These are phyloP conservation scores for Tetragonula carbonaria DNA, from an alignment of 2,888 invertebrate species.

Conservation along the genomic window DNA sequence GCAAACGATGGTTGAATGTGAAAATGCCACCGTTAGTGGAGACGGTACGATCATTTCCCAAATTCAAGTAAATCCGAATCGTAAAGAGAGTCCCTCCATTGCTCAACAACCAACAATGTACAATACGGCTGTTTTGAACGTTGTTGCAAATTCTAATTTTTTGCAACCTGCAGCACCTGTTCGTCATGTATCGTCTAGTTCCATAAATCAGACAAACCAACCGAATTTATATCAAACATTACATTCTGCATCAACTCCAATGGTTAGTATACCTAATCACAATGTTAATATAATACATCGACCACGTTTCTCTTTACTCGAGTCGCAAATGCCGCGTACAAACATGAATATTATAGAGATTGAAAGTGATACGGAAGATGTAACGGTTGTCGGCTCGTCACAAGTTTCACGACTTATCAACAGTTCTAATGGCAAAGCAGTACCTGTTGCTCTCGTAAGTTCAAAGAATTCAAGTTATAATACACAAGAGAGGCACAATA, in stretches of 20 bases:
- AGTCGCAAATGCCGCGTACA: neutral
- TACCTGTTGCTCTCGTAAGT: constrained; percentile 68
- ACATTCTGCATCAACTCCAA: constrained; percentile 37
- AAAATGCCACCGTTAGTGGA: constrained; percentile 62
- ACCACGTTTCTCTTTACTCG: constrained; percentile 19
- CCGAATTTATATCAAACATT: constrained; percentile 20
- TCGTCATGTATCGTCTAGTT: neutral
- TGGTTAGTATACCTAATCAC: constrained; percentile 66
- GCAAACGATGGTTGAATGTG: constrained; percentile 77
- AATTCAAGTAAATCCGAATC: neutral
- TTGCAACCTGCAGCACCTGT: constrained; percentile 29
- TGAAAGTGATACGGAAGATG: constrained; percentile 69
- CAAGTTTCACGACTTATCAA: neutral
- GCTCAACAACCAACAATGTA: constrained; percentile 19
- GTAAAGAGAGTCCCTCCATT: constrained; percentile 10
- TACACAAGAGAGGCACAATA: neutral
- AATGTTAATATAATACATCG: constrained; percentile 30
- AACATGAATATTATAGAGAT: constrained; percentile 61
- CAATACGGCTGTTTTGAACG: constrained; percentile 41
- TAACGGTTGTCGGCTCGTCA: constrained; percentile 23
- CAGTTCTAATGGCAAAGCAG: constrained; percentile 31
- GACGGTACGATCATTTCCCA: constrained; percentile 18
- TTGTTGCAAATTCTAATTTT: constrained; percentile 38
- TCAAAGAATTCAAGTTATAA: constrained; percentile 38
- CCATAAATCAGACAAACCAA: constrained; percentile 7